phyloP scores from a whole-genome alignment of 2,113 vertebrate species.

The Callithrix jacchus region DNA sequence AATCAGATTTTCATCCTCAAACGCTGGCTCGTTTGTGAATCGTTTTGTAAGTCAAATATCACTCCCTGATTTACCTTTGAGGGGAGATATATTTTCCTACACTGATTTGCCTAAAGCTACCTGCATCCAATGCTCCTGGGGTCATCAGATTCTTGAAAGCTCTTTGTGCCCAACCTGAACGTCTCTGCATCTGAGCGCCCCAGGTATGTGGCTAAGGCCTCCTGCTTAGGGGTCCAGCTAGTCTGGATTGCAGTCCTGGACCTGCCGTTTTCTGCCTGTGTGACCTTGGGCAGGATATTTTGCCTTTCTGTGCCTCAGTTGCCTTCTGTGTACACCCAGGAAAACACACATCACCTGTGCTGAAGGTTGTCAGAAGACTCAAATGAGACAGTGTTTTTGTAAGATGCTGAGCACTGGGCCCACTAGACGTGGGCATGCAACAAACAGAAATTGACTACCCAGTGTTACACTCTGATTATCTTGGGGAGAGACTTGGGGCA shows the following conservation, averaged over 20 bases:
- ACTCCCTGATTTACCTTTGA: background rate
- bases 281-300: background rate
- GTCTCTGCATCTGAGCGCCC: background rate
- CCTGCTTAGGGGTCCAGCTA: background rate
- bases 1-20: background rate
- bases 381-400: background rate
- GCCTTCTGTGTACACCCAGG: background rate
- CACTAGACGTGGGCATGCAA: background rate
- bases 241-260: background rate
- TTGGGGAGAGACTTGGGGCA: background rate
- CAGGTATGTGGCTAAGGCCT: background rate
- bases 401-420: accelerated
- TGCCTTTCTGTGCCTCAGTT: background rate
- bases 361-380: background rate
- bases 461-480: background rate
- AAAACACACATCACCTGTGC: background rate
- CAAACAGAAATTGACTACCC: background rate
- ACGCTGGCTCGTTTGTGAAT: background rate
- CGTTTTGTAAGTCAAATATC: slow-evolving; percentile 30
- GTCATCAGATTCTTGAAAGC: background rate
- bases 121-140: accelerated
- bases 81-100: background rate
- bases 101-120: background rate
- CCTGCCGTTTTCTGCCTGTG: background rate
- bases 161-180: background rate